A percentile compares a stretch with the other conserved stretches of the same genome.
phyloP scores from a whole-genome alignment of 2,797 vertebrate species.

The Ptychadena robeensis region DNA sequence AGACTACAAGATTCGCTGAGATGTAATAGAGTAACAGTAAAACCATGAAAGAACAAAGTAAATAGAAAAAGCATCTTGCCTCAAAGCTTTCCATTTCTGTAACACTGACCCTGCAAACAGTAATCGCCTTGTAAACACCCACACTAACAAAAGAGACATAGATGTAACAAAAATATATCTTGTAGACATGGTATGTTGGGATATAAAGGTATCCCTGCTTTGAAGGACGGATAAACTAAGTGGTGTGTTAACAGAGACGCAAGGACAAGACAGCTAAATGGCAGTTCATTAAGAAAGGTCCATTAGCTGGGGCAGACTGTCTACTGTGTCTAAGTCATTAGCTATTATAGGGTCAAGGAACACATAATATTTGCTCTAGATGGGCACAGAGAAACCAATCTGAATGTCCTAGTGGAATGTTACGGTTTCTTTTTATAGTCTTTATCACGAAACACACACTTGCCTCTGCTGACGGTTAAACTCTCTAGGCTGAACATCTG shows the following conservation, averaged over 20 bases:
- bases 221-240: constrained; percentile 48
- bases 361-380: constrained; percentile 8
- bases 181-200: background rate
- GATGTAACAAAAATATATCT: constrained; percentile 22
- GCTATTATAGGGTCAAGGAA: constrained; percentile 19
- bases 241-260: constrained; percentile 22
- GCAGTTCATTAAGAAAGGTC: constrained; percentile 45
- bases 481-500: constrained; percentile 37
- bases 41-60: constrained; percentile 26
- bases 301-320: constrained; percentile 46
- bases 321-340: constrained; percentile 43
- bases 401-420: background rate
- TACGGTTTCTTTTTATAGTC: background rate
- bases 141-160: constrained; percentile 16
- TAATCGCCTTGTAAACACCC: constrained; percentile 38
- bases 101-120: constrained; percentile 6
- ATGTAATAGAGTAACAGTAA: constrained; percentile 25
- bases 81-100: constrained; percentile 16
- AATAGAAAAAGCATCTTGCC: constrained; percentile 10
- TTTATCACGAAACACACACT: background rate
- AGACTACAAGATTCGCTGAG: background rate
- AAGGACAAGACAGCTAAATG: constrained; percentile 49
- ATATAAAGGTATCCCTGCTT: constrained; percentile 20
- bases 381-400: background rate
- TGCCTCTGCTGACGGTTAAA: constrained; percentile 13